Evolutionary conservation across 2,888 invertebrate genomes (phyloP).

Genomic region (Andricus quercusramuli): DNA sequence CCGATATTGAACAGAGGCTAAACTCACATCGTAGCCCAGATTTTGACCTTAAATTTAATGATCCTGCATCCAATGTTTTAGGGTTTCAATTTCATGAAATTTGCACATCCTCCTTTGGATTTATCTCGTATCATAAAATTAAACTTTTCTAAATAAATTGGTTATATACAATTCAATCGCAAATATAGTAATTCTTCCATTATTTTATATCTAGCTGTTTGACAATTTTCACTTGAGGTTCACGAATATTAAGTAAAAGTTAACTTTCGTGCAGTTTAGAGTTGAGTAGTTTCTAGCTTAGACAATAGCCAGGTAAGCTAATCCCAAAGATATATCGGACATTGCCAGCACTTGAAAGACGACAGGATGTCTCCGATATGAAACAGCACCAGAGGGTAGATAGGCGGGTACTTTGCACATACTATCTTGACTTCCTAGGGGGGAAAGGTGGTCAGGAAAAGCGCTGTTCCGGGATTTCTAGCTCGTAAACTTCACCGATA

Average conservation of each 20-base stretch:
- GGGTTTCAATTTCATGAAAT: neutral
- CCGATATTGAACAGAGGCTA: neutral
- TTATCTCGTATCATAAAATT: no score
- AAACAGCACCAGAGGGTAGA: constrained; percentile 53
- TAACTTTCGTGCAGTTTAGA: neutral
- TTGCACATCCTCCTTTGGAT: neutral
- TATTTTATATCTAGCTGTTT: no score
- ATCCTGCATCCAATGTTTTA: neutral
- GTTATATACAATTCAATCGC: no score
- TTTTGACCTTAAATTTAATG: neutral
- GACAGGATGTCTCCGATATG: constrained; percentile 16
- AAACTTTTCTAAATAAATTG: no score
- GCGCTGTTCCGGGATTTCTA: constrained; percentile 56
- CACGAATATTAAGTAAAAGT: neutral
- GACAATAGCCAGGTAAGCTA: constrained; percentile 11
- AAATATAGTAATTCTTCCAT: no score
- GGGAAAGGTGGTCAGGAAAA: constrained; percentile 36
- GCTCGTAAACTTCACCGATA: constrained; percentile 62
- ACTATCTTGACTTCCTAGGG: constrained; percentile 50
- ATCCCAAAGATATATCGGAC: constrained; percentile 17
- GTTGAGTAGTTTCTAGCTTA: neutral
- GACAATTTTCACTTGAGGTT: neutral
- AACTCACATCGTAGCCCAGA: neutral
- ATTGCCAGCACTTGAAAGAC: constrained; percentile 3
- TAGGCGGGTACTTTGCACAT: constrained; percentile 55